Base-by-base conservation (phyloP, 1,140 invertebrate genomes). In the Drosophila obscura region DNA sequence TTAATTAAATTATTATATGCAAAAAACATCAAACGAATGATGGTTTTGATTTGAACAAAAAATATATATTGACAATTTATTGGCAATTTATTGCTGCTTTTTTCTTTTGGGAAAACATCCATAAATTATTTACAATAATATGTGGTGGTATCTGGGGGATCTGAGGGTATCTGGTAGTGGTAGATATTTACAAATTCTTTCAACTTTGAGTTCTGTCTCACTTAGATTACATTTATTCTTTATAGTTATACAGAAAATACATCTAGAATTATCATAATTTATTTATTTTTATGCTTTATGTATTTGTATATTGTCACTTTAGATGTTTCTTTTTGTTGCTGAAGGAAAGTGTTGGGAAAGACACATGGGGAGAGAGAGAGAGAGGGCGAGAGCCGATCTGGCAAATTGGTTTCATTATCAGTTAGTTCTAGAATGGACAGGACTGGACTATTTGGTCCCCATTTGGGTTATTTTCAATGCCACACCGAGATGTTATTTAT, bases 401-500 rank as follows among this genome's bases (percentile, higher is more conserved):
- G 60, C 71, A 75, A 31, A 50, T 28, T 44, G 55, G 19, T 51
- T 46, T 63, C 39, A 41, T 48, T 67, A 26, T 60, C 56, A 65
- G 41, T 49, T 77, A 61, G 39, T 77, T 58, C 35, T 50, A 61
- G 31, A 35, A 65, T 68, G 73, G 64, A 61, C 58, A 61, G 63
- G 65, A 68, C 65, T 69, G 65, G 66, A 69, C 66, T 53, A 76
- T 77, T 75, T 77, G 74, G 73, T 76, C 73, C 73, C 73, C 73
- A 43, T 69, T 69, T 58, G 51, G 55, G 28, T 68, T 53, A 28
- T 56, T 48, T 49, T 43, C 5, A 50, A 11, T 68, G 66, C 66
- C 66, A 55, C 45, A 73, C 39, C 26, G 31, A 39, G 9, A 39
- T 39, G 35, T 24, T 24, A 4, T 24, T 1, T 28, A 7, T 7